Evolutionary conservation across 2,113 vertebrate species (phyloP).

Genomic region (Pachypanchax playfairii): DNA sequence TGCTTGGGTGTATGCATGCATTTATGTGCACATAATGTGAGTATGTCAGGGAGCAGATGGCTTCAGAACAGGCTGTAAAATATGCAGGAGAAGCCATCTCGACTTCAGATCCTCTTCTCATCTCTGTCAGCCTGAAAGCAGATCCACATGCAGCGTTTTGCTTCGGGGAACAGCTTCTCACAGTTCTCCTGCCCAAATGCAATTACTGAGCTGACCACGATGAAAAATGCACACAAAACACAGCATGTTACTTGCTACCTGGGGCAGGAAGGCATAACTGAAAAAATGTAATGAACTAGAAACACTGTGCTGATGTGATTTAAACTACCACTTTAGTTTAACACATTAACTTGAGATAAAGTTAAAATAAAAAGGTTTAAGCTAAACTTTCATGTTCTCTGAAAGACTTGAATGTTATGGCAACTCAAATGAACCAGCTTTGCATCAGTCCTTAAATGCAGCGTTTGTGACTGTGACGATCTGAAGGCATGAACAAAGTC

Average conservation of each 20-base stretch:
- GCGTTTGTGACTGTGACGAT: too few relatives aligned
- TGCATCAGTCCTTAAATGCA: too few relatives aligned
- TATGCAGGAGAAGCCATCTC: slow-evolving; percentile 54
- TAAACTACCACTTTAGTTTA: too few relatives aligned
- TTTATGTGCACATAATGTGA: slow-evolving; percentile 14
- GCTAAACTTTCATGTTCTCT: too few relatives aligned
- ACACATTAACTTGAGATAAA: too few relatives aligned
- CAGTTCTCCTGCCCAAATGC: slow-evolving; percentile 11
- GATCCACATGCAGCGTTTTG: slow-evolving; percentile 10
- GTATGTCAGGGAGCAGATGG: slow-evolving; percentile 56
- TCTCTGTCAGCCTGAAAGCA: slow-evolving; percentile 36
- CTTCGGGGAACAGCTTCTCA: neutral
- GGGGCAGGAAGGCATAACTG: neutral
- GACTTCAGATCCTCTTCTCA: slow-evolving; percentile 16
- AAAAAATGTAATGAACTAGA: too few relatives aligned
- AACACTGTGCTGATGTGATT: too few relatives aligned
- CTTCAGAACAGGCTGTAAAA: slow-evolving; percentile 54
- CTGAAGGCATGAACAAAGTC: too few relatives aligned
- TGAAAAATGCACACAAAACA: neutral
- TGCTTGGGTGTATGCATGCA: slow-evolving; percentile 2
- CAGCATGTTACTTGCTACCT: neutral
- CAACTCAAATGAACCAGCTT: too few relatives aligned
- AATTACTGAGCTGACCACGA: slow-evolving; percentile 20
- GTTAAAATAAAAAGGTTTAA: too few relatives aligned
- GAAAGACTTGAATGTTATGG: too few relatives aligned